These are phyloP conservation scores for Hexactinellida sp. DNA, from an alignment of 37 sponge, comb jelly and placozoan species.

Conservation along the genomic window DNA sequence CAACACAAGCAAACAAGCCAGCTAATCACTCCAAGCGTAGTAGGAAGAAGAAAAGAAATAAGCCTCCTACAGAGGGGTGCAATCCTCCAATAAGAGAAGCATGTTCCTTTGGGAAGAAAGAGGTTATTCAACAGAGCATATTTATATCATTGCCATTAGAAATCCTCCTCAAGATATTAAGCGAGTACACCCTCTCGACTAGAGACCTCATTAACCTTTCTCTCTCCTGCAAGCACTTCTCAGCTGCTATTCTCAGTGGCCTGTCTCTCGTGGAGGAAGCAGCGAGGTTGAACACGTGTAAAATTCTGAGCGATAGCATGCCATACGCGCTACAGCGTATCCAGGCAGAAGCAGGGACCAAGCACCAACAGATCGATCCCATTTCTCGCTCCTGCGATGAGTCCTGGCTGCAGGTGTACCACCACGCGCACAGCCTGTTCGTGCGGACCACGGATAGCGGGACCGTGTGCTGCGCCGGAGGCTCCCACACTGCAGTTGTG, in stretches of 20 bases:
- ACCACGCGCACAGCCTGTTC: neutral
- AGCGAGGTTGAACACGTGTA: neutral
- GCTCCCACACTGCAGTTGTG: neutral
- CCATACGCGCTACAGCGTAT: neutral
- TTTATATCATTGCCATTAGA: neutral
- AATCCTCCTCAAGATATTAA: neutral
- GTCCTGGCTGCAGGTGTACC: neutral
- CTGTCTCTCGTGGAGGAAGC: neutral
- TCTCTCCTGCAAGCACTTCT: conserved; percentile 12
- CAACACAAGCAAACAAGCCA: neutral
- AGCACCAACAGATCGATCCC: neutral
- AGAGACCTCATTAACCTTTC: neutral
- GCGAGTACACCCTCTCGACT: neutral
- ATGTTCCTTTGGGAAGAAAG: neutral
- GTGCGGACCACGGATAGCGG: neutral
- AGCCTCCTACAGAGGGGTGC: neutral
- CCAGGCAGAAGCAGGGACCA: neutral
- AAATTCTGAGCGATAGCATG: neutral
- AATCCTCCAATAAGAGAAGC: neutral
- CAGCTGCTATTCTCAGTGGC: neutral
- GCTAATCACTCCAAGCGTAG: neutral
- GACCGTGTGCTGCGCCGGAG: neutral
- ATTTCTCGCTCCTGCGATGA: neutral
- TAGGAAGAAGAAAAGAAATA: neutral
- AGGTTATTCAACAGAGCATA: neutral